A percentile compares a stretch with the other conserved stretches of the same genome.
Conservation (phyloP, 2,113 vertebrate species). For the Corythoichthys haematopterus region DNA sequence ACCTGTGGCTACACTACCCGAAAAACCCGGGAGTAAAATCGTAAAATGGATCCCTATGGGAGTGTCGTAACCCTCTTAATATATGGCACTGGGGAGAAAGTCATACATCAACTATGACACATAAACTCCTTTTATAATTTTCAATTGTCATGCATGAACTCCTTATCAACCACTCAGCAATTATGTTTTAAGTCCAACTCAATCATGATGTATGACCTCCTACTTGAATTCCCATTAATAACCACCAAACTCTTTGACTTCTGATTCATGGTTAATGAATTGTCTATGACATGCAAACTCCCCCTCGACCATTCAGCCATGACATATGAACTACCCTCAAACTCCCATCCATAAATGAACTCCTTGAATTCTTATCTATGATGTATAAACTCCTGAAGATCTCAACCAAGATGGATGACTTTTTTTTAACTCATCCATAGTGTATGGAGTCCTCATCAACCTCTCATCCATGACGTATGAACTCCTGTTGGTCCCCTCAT, state of each 20-base stretch:
- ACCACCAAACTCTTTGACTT: background rate
- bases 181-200: background rate
- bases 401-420: too few species aligned
- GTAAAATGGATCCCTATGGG: too few species aligned
- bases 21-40: too few species aligned
- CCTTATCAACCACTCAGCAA: background rate
- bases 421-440: background rate
- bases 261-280: background rate
- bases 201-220: background rate
- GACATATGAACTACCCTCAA: background rate
- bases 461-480: slow-evolving; percentile 3
- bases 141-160: too few species aligned
- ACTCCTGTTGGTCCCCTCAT: too few species aligned
- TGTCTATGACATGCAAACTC: background rate
- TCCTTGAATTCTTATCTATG: background rate
- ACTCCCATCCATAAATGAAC: background rate
- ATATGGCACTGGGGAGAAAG: too few species aligned
- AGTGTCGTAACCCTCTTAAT: too few species aligned
- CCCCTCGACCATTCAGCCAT: background rate
- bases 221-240: background rate
- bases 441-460: slow-evolving; percentile 23
- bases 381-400: background rate
- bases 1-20: too few species aligned
- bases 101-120: too few species aligned
- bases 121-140: too few species aligned